Conservation (phyloP, 2,888 invertebrate species). For the Leptopilina drosophilae region DNA sequence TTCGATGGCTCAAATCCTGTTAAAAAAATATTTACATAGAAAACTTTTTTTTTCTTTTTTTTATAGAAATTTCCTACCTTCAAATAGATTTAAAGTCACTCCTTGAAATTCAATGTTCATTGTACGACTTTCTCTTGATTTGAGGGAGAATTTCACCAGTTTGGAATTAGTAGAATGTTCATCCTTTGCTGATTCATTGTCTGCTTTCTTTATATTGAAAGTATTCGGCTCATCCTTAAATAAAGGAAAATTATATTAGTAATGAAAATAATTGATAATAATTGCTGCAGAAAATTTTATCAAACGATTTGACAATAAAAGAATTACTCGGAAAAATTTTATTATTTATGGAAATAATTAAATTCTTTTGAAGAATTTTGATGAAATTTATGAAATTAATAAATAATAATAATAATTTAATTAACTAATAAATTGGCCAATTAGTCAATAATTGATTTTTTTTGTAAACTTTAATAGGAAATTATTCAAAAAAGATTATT, state of each 20-base stretch:
- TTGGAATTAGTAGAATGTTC: conserved; percentile 50
- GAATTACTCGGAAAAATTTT: too few relatives aligned
- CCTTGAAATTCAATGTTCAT: conserved; percentile 64
- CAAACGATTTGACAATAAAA: too few relatives aligned
- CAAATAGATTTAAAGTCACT: conserved; percentile 52
- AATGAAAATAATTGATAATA: too few relatives aligned
- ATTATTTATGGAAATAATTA: too few relatives aligned
- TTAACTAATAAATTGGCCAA: too few relatives aligned
- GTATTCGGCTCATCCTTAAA: conserved; percentile 60
- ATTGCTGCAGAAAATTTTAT: too few relatives aligned
- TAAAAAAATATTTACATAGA: conserved; percentile 33
- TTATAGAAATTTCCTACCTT: conserved; percentile 51
- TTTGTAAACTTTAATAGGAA: too few relatives aligned
- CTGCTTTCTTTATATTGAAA: conserved; percentile 62
- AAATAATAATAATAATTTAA: too few relatives aligned
- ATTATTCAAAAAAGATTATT: too few relatives aligned
- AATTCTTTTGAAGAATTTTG: too few relatives aligned
- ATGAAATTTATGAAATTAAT: too few relatives aligned
- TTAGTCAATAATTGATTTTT: too few relatives aligned
- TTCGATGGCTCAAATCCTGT: conserved; percentile 32
- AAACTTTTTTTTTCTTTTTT: neutral
- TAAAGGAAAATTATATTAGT: neutral
- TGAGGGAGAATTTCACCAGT: conserved; percentile 49
- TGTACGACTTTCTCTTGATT: conserved; percentile 56
- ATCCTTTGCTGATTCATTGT: conserved; percentile 54